Evolutionary conservation across 2,797 vertebrate genomes (phyloP).

Genomic region (Bradypodion pumilum): DNA sequence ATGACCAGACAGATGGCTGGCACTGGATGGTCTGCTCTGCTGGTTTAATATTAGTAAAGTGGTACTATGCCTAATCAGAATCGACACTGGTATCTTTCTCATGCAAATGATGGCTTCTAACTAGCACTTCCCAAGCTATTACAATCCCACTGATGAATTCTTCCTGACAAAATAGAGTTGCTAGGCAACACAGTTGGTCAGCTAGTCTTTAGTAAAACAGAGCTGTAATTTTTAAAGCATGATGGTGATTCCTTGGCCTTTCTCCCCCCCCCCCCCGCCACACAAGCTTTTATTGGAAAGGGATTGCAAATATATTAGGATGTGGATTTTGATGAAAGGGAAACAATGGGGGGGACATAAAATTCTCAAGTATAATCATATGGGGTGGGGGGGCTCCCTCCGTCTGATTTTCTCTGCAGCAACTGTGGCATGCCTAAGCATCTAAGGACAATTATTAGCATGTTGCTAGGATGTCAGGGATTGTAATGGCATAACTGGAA

Average conservation of each 20-base stretch:
- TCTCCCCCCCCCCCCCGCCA: slow-evolving; percentile 57
- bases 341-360: slow-evolving; percentile 40
- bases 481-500: slow-evolving; percentile 76
- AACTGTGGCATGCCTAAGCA: slow-evolving; percentile 47
- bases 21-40: slow-evolving; percentile 29
- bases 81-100: slow-evolving; percentile 61
- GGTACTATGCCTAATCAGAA: slow-evolving; percentile 63
- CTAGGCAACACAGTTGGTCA: slow-evolving; percentile 59
- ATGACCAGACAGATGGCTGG: slow-evolving; percentile 49
- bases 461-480: slow-evolving; percentile 69
- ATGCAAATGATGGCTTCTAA: slow-evolving; percentile 68
- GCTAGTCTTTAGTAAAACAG: slow-evolving; percentile 37
- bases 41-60: slow-evolving; percentile 62
- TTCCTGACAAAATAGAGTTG: slow-evolving; percentile 65
- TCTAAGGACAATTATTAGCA: slow-evolving; percentile 72
- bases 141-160: slow-evolving; percentile 48
- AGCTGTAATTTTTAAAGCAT: slow-evolving; percentile 52
- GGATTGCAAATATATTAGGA: slow-evolving; percentile 49
- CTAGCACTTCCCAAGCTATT: slow-evolving; percentile 51
- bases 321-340: slow-evolving; percentile 41
- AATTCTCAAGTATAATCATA: slow-evolving; percentile 48
- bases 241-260: slow-evolving; percentile 31
- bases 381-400: slow-evolving; percentile 3
- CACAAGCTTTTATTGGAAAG: slow-evolving; percentile 54
- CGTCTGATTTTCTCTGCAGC: neutral